Conservation (phyloP, 1,140 invertebrate species). For the Atta colombica region DNA sequence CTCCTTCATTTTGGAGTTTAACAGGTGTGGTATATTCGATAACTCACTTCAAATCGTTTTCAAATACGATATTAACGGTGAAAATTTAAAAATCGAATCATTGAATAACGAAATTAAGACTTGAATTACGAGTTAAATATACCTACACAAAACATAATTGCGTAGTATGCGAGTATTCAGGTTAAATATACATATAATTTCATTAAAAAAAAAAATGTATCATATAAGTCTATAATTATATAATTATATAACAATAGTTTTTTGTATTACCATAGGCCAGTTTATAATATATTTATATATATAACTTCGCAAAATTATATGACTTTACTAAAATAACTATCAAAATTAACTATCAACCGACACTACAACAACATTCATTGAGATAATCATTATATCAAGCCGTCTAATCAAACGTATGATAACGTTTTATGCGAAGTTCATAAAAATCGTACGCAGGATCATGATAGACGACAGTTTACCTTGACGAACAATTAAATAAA, state of each 20-base stretch:
- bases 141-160: not conserved
- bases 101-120: not conserved
- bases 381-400: not conserved
- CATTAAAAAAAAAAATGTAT: not conserved
- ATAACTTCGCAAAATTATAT: not conserved
- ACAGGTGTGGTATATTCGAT: not conserved
- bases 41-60: not conserved
- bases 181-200: not conserved
- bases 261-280: not conserved
- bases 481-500: not conserved
- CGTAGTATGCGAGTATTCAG: not conserved
- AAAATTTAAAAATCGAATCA: not conserved
- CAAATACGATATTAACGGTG: not conserved
- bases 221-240: slow-evolving; percentile 9
- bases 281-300: not conserved
- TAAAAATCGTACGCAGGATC: not conserved
- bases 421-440: not conserved
- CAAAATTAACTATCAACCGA: not conserved
- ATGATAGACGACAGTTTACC: not conserved
- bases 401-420: not conserved
- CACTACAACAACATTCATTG: not conserved
- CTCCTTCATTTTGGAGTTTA: not conserved
- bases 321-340: not conserved
- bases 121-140: not conserved
- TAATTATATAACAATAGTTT: not conserved